phyloP scores from a whole-genome alignment of 92 coral and sea anemone genomes.

The Epizoanthus rinbou region DNA sequence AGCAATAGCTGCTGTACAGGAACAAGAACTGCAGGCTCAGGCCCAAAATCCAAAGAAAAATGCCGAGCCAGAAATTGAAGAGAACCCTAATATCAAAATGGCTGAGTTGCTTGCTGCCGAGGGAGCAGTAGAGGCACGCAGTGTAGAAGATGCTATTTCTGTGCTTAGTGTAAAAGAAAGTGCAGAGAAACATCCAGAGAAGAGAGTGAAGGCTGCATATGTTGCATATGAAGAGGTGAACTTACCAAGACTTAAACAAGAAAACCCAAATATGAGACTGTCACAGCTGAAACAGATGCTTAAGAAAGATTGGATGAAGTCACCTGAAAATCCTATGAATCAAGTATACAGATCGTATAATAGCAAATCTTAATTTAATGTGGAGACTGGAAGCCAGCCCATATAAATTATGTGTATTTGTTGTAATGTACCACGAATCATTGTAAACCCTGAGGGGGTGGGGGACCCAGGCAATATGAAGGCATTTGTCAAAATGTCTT shows the following conservation, averaged over 20 bases:
- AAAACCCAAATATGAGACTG: conserved; percentile 89
- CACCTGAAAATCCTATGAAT: conserved; percentile 96
- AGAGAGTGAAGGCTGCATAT: conserved; percentile 92
- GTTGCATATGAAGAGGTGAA: conserved; percentile 82
- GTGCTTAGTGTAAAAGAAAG: conserved; percentile 70
- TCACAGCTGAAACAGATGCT: conserved; percentile 96
- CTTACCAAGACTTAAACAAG: conserved; percentile 80
- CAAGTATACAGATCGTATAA: conserved; percentile 63
- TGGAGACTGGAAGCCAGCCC: background rate
- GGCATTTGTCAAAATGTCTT: no score
- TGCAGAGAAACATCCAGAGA: conserved; percentile 90
- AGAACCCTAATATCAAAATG: conserved; percentile 89
- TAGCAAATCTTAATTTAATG: conserved; percentile 42
- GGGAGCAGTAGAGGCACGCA: conserved; percentile 92
- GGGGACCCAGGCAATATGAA: no score
- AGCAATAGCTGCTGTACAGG: conserved; percentile 48
- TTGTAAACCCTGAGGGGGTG: no score
- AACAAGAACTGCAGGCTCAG: conserved; percentile 15
- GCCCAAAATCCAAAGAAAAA: conserved; percentile 52
- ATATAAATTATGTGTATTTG: no score
- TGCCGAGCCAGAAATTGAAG: conserved; percentile 70
- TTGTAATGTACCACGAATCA: no score
- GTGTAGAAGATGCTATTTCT: conserved; percentile 95
- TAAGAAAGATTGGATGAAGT: conserved; percentile 94
- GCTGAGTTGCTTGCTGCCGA: conserved; percentile 83